phyloP scores from a whole-genome alignment of 2,797 vertebrate species.

The Eulemur albifrons region DNA sequence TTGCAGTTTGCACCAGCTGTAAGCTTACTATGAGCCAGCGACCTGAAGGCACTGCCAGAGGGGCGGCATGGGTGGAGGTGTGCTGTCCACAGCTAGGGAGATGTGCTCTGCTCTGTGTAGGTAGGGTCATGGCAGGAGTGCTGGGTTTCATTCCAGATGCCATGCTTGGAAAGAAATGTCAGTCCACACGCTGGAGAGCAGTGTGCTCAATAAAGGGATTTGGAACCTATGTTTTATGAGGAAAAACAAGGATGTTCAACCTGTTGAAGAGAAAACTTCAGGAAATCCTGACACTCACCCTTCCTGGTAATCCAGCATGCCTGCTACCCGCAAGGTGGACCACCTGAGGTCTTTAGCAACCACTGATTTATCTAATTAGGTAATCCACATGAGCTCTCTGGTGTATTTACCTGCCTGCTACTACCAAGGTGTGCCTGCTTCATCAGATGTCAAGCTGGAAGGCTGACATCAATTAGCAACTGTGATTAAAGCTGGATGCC shows the following conservation, averaged over 20 bases:
- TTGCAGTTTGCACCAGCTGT: neutral
- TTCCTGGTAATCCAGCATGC: neutral
- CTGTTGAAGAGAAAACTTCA: neutral
- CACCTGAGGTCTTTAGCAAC: neutral
- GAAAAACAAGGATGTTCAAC: neutral
- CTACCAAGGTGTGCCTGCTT: neutral
- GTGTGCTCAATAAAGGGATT: neutral
- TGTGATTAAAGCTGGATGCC: slow-evolving; percentile 47
- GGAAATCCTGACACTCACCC: neutral
- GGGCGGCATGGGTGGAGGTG: neutral
- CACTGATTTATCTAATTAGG: neutral
- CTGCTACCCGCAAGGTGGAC: neutral
- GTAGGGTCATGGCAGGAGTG: neutral
- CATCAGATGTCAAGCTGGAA: neutral
- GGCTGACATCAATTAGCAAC: slow-evolving; percentile 13
- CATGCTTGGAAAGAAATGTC: neutral
- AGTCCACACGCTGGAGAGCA: neutral
- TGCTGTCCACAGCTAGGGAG: neutral
- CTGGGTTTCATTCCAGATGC: neutral
- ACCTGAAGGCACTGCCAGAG: neutral
- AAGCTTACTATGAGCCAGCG: neutral
- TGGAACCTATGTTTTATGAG: neutral
- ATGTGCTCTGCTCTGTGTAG: neutral
- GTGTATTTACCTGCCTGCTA: neutral
- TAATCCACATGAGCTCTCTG: neutral